These are phyloP conservation scores for Puffinus mauretanicus DNA, from an alignment of 2,113 vertebrate genomes.

Conservation along the genomic window DNA sequence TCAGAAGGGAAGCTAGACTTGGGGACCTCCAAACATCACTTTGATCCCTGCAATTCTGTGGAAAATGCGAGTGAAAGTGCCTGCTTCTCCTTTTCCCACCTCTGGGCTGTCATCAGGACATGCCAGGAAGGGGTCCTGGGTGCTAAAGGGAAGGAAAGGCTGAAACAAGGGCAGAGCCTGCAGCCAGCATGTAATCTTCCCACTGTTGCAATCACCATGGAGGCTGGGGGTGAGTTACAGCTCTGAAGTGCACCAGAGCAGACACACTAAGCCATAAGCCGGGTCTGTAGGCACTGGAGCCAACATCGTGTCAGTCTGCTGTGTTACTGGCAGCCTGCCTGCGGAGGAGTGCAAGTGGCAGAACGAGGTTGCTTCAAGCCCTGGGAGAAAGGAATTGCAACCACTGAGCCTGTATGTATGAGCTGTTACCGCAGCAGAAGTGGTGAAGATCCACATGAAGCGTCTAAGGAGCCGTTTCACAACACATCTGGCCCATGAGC, in stretches of 20 bases:
- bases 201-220: not conserved
- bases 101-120: not conserved
- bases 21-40: not conserved
- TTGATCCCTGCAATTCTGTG: not conserved
- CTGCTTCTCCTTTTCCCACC: not conserved
- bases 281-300: not conserved
- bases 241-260: not conserved
- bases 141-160: not conserved
- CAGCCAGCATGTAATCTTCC: not conserved
- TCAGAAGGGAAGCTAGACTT: not conserved
- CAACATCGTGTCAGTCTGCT: not conserved
- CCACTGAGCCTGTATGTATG: not conserved
- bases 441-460: not conserved
- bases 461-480: not conserved
- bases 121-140: not conserved
- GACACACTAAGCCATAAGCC: not conserved
- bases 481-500: not conserved
- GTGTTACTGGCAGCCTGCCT: not conserved
- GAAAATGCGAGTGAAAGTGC: not conserved
- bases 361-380: not conserved
- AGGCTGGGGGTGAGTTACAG: not conserved
- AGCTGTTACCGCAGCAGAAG: not conserved
- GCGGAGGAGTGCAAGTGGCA: not conserved
- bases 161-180: not conserved
- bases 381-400: not conserved